Conservation (phyloP, 1,140 invertebrate genomes). For the Gryllus bimaculatus region DNA sequence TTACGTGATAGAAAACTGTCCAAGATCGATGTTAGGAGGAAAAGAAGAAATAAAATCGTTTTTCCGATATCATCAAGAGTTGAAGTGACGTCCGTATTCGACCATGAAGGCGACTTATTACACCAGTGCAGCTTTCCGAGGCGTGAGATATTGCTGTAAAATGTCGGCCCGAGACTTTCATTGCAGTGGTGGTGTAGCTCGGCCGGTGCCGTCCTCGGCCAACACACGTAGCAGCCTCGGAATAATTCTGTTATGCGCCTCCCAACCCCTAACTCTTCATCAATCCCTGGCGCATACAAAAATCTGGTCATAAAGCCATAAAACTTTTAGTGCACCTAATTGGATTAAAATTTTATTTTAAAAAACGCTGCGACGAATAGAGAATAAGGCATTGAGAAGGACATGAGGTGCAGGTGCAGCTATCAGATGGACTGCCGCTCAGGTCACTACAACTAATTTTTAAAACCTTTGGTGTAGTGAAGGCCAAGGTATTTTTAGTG, state of each 20-base stretch:
- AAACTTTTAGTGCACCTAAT: constrained; percentile 5
- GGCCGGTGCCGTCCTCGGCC: background rate
- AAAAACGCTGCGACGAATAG: background rate
- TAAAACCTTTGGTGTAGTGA: no score
- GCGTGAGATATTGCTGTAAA: background rate
- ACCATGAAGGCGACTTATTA: no score
- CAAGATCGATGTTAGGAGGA: no score
- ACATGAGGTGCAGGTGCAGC: no score
- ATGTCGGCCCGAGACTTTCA: background rate
- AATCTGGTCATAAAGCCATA: background rate
- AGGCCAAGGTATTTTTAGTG: no score
- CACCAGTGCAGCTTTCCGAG: background rate
- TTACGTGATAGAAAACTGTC: no score
- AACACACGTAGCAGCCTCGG: background rate
- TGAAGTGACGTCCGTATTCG: no score
- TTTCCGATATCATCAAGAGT: no score
- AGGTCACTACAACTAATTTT: no score
- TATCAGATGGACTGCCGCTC: no score
- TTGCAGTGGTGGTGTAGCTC: background rate
- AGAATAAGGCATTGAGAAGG: no score
- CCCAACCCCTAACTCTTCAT: background rate
- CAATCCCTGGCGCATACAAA: background rate
- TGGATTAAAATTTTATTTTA: background rate
- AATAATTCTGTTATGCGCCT: constrained; percentile 1
- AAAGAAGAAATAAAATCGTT: no score